These are phyloP conservation scores for Drosophila trapezifrons DNA, from an alignment of 1,140 invertebrate genomes.

Conservation along the genomic window DNA sequence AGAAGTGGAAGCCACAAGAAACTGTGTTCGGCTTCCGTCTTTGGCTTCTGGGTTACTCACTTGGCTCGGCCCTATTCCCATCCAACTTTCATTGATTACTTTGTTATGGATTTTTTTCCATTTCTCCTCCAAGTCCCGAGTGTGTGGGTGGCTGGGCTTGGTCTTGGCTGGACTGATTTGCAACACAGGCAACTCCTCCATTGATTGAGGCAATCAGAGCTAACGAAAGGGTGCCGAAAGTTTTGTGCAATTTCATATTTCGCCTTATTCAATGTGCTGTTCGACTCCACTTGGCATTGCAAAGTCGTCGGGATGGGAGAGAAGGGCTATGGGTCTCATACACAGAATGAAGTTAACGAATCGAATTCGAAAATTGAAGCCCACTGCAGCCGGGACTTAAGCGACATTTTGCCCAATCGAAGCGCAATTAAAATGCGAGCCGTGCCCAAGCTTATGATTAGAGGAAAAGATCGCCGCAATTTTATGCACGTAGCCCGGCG, in stretches of 20 bases:
- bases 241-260: constrained; percentile 60
- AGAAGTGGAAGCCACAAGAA: constrained; percentile 77
- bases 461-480: constrained; percentile 65
- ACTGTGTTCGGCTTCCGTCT: constrained; percentile 74
- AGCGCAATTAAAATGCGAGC: constrained; percentile 63
- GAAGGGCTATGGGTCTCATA: constrained; percentile 6
- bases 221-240: constrained; percentile 54
- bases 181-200: constrained; percentile 35
- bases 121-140: constrained; percentile 6
- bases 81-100: constrained; percentile 75
- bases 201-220: constrained; percentile 70
- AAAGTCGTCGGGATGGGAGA: too few relatives aligned
- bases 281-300: constrained; percentile 2
- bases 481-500: constrained; percentile 66
- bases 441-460: constrained; percentile 65
- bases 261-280: constrained; percentile 36
- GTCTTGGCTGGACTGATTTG: constrained; percentile 31
- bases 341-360: constrained; percentile 21
- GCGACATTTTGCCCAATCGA: constrained; percentile 27
- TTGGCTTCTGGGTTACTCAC: constrained; percentile 47
- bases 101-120: constrained; percentile 70
- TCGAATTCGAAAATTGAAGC: constrained; percentile 7
- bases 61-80: constrained; percentile 11
- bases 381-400: constrained; percentile 16
- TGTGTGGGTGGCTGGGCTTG: background rate